These are phyloP conservation scores for Mythimna loreyi DNA, from an alignment of 2,888 invertebrate genomes.

Conservation along the genomic window DNA sequence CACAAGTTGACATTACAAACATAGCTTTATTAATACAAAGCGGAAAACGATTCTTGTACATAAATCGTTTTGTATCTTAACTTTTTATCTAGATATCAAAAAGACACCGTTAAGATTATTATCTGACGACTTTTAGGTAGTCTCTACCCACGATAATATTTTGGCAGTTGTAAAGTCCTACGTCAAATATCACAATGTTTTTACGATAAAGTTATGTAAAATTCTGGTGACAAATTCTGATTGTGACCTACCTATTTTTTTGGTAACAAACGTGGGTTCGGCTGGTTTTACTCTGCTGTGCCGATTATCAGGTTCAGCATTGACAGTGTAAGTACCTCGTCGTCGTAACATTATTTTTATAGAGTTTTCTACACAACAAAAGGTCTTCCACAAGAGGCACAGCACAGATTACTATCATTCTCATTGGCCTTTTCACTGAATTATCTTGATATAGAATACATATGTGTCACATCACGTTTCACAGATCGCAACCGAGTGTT, in stretches of 20 bases:
- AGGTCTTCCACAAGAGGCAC: slow-evolving; percentile 58
- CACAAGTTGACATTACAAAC: slow-evolving; percentile 41
- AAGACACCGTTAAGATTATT: slow-evolving; percentile 32
- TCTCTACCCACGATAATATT: slow-evolving; percentile 45
- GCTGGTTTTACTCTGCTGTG: slow-evolving; percentile 72
- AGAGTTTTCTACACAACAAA: slow-evolving; percentile 61
- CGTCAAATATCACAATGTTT: slow-evolving; percentile 35
- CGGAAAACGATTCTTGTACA: slow-evolving; percentile 34
- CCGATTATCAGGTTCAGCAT: slow-evolving; percentile 78
- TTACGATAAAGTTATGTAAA: slow-evolving; percentile 30
- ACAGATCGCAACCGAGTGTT: slow-evolving; percentile 52
- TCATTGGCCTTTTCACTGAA: slow-evolving; percentile 53
- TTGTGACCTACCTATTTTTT: slow-evolving; percentile 77
- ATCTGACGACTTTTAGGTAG: slow-evolving; percentile 45
- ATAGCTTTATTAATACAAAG: slow-evolving; percentile 13
- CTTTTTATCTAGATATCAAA: slow-evolving; percentile 54
- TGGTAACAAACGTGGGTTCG: slow-evolving; percentile 72
- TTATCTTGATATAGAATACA: slow-evolving; percentile 35
- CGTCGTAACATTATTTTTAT: slow-evolving; percentile 82
- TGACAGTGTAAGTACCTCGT: slow-evolving; percentile 87
- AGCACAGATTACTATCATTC: slow-evolving; percentile 65
- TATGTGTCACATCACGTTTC: slow-evolving; percentile 53
- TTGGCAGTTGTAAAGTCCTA: slow-evolving; percentile 36
- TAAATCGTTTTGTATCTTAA: slow-evolving; percentile 30
- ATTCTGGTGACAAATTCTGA: slow-evolving; percentile 37